Evolutionary conservation across 2,113 vertebrate genomes (phyloP), one percentile per base, ranked within the genome.

Genomic region (Zosterops lateralis): DNA sequence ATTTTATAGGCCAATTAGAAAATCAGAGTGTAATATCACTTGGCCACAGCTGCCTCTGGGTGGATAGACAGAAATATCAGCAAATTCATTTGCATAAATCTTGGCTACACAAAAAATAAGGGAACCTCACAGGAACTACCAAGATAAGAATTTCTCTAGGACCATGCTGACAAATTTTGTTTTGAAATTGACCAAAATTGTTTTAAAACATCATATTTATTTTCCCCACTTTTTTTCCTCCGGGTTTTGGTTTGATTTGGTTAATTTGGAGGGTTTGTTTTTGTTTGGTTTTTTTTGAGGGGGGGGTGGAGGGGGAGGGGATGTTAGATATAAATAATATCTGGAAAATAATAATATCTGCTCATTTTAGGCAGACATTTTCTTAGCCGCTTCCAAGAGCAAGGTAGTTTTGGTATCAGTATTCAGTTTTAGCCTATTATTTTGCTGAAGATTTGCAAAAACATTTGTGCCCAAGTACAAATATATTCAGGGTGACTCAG

Each of bases 401-500:
- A 26, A 53, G 8, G 18, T 10, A 84, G 44, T 15, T 76, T 51
- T 47, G 42, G 42, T 42, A 77, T 51, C 42, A 61, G 18, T 21
- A 47, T 17, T 67, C 0, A 56, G 13, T 62, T 91, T 85, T 83
- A 87, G 47, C 26, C 29, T 77, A 20, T 64, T 84, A 19, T 7
- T 64, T 88, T 78, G 22, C 26, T 65, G 53, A 36, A 45, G 14
- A 17, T 60, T 67, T 81, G 68, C 6, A 68, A 48, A 89, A 86
- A 56, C 7, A 18, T 74, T 94, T 78, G 17, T 74, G 42, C 28
- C 20, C 21, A 75, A 42, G 14, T 50, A 61, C 34, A 87, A 75
- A 90, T 81, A 73, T 48, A 92, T 86, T 56, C 56, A 87, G 51
- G 2, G 19, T 72, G 57, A 89, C 29, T 95, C 86, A 90, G 28